Conservation (phyloP, 2,888 invertebrate genomes). For the Leucophora obtusa region DNA sequence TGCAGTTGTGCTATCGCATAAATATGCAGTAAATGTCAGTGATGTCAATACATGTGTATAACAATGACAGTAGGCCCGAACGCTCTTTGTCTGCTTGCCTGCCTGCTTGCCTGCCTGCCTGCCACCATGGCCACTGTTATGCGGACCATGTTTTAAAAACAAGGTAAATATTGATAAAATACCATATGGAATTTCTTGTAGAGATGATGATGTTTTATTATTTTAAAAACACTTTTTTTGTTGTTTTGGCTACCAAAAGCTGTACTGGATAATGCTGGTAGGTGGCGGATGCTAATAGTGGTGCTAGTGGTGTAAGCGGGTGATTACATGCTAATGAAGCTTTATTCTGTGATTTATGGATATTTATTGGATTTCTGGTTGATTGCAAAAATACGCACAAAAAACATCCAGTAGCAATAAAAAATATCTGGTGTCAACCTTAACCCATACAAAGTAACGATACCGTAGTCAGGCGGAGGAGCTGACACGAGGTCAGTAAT, state of each 20-base stretch:
- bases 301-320: conserved; percentile 36
- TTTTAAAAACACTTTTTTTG: conserved; percentile 5
- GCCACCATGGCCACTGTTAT: not conserved
- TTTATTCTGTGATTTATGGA: conserved; percentile 63
- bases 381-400: conserved; percentile 30
- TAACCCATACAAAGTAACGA: not conserved
- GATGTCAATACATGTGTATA: conserved; percentile 21
- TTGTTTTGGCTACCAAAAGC: conserved; percentile 2
- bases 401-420: conserved; percentile 33
- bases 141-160: conserved; percentile 9
- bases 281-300: not conserved
- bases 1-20: conserved; percentile 37
- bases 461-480: not conserved
- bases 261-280: not conserved
- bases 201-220: conserved; percentile 21
- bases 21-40: conserved; percentile 42
- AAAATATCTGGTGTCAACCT: conserved; percentile 34
- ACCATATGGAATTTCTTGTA: conserved; percentile 31
- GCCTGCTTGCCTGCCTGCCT: not conserved
- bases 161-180: conserved; percentile 43
- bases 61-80: conserved; percentile 9
- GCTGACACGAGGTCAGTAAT: conserved; percentile 38
- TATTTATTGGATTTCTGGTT: conserved; percentile 57
- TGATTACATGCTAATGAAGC: conserved; percentile 62
- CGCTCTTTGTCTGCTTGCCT: not conserved